A percentile compares a stretch with the other conserved stretches of the same genome.
phyloP scores from a whole-genome alignment of 2,888 invertebrate species.

The Elmis aenea region DNA sequence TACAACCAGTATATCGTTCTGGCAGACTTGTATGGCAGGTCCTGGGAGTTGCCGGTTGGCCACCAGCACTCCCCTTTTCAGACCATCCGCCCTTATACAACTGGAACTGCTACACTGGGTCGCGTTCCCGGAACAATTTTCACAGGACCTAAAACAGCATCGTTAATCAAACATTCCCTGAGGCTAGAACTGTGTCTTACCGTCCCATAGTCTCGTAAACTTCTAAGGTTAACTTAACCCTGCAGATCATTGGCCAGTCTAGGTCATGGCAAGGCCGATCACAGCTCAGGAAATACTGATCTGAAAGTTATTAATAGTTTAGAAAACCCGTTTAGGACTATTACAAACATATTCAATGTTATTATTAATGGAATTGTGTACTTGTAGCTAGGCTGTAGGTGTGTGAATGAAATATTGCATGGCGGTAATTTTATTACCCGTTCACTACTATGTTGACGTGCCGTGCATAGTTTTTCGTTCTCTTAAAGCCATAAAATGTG shows the following conservation, averaged over 20 bases:
- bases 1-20: conserved; percentile 67
- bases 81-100: conserved; percentile 63
- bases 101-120: conserved; percentile 54
- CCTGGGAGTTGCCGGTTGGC: conserved; percentile 66
- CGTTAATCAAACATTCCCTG: no score
- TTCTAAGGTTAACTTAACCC: conserved; percentile 69
- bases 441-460: no score
- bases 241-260: conserved; percentile 76
- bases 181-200: no score
- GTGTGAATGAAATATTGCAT: no score
- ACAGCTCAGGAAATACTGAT: conserved; percentile 68
- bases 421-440: no score
- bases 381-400: no score
- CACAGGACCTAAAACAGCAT: conserved; percentile 55
- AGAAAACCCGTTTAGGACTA: no score
- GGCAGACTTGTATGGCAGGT: conserved; percentile 60
- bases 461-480: no score
- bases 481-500: no score
- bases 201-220: conserved; percentile 64
- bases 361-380: no score
- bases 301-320: conserved; percentile 49
- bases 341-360: no score
- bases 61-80: conserved; percentile 58
- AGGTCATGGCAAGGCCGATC: conserved; percentile 71
- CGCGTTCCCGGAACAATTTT: conserved; percentile 58